These are phyloP conservation scores for Tragelaphus buxtoni DNA, from an alignment of 2,113 vertebrate species.

Conservation along the genomic window DNA sequence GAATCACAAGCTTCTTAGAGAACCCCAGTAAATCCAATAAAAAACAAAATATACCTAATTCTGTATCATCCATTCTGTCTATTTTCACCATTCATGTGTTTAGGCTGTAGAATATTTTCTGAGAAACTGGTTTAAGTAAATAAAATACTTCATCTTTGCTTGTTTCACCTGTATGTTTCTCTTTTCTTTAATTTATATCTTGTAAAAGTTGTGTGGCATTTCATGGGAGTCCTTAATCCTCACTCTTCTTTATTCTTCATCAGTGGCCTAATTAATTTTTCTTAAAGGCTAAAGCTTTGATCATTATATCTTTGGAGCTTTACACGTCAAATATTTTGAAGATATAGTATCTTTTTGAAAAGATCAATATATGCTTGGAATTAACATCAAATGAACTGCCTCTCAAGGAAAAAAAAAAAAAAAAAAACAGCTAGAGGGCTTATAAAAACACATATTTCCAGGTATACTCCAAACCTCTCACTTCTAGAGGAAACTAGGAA, in stretches of 20 bases:
- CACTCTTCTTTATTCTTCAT: neutral
- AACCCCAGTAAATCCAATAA: neutral
- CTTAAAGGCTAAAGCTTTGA: neutral
- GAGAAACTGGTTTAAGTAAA: neutral
- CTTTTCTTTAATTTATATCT: neutral
- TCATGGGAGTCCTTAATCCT: neutral
- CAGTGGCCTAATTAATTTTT: neutral
- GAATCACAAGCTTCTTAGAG: neutral
- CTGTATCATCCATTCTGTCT: neutral
- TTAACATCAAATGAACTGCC: neutral
- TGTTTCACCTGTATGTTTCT: neutral
- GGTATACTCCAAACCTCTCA: too few species aligned
- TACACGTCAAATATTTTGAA: neutral
- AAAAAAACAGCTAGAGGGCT: neutral
- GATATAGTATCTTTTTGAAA: neutral
- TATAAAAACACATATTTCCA: neutral
- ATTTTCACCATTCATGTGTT: neutral
- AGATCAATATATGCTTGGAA: neutral
- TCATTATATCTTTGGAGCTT: neutral
- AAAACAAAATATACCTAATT: neutral
- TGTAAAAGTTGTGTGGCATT: neutral
- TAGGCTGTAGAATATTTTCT: neutral
- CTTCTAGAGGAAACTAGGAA: neutral
- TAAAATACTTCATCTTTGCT: neutral
- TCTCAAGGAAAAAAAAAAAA: neutral